phyloP scores from a whole-genome alignment of 1,140 invertebrate species.

The Pseudomyrmex dendroicus region DNA sequence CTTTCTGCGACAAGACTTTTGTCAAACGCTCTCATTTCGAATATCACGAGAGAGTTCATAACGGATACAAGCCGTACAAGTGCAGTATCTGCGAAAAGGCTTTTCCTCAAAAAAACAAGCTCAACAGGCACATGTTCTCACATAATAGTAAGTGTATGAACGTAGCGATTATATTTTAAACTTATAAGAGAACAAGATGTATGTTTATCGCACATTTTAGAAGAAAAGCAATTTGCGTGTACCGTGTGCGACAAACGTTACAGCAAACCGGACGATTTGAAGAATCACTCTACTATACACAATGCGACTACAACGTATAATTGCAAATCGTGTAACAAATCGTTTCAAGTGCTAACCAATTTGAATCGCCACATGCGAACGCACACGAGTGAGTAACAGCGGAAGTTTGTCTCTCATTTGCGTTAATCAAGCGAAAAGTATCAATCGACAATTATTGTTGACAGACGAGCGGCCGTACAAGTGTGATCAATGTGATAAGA shows the following conservation, averaged over 20 bases:
- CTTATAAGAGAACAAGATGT: background rate
- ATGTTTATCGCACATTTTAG: conserved; percentile 69
- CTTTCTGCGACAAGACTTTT: conserved; percentile 79
- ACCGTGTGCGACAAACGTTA: conserved; percentile 80
- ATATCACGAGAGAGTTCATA: conserved; percentile 89
- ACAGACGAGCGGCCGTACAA: conserved; percentile 78
- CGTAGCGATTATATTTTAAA: background rate
- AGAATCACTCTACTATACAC: conserved; percentile 79
- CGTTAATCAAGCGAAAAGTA: background rate
- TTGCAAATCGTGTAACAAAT: conserved; percentile 80
- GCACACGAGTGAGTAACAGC: conserved; percentile 78
- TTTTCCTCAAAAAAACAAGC: conserved; percentile 83
- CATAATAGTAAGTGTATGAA: conserved; percentile 76
- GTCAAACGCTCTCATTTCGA: conserved; percentile 82
- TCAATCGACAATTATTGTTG: background rate
- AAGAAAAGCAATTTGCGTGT: conserved; percentile 80
- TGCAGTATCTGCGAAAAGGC: conserved; percentile 89
- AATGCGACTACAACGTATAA: conserved; percentile 68
- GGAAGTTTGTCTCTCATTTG: no score
- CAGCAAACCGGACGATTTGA: conserved; percentile 79
- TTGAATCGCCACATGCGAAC: conserved; percentile 80
- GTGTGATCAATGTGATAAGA: conserved; percentile 81
- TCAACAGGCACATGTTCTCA: conserved; percentile 92
- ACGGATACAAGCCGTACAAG: conserved; percentile 91
- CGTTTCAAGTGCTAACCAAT: conserved; percentile 78